These are phyloP conservation scores for Callithrix jacchus DNA, from an alignment of 2,113 vertebrate species.

Conservation along the genomic window DNA sequence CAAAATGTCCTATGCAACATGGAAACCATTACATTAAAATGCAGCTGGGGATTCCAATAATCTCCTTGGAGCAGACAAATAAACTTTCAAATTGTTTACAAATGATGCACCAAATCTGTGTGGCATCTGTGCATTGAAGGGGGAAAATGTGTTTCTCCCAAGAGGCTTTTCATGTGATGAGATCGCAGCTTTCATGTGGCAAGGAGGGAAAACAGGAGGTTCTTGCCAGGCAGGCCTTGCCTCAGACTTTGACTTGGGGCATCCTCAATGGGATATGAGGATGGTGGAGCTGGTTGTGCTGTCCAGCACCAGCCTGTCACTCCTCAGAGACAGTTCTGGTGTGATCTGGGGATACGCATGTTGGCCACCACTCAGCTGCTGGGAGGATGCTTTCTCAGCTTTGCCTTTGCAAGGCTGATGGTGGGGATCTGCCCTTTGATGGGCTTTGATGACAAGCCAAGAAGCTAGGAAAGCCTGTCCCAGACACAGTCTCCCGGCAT, in stretches of 20 bases:
- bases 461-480: constrained; percentile 13
- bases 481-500: constrained; percentile 30
- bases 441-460: constrained; percentile 67
- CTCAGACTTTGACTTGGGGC: not conserved
- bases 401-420: constrained; percentile 24
- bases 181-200: constrained; percentile 76
- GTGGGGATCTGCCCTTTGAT: constrained; percentile 25
- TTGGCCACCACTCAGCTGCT: not conserved
- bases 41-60: constrained; percentile 91
- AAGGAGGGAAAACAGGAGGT: constrained; percentile 67
- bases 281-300: not conserved
- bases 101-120: constrained; percentile 92
- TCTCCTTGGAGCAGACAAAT: constrained; percentile 89
- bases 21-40: constrained; percentile 93
- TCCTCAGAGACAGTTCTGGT: not conserved
- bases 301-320: not conserved
- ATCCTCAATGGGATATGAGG: fast-evolving
- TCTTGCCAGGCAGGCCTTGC: constrained; percentile 46
- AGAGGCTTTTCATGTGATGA: constrained; percentile 79
- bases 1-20: constrained; percentile 84
- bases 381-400: constrained; percentile 63
- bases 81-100: constrained; percentile 93
- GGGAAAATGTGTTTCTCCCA: constrained; percentile 80
- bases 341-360: not conserved
- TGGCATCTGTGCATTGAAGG: constrained; percentile 88